These are phyloP conservation scores for Nasonia oneida DNA, from an alignment of 2,888 invertebrate species.

Conservation along the genomic window DNA sequence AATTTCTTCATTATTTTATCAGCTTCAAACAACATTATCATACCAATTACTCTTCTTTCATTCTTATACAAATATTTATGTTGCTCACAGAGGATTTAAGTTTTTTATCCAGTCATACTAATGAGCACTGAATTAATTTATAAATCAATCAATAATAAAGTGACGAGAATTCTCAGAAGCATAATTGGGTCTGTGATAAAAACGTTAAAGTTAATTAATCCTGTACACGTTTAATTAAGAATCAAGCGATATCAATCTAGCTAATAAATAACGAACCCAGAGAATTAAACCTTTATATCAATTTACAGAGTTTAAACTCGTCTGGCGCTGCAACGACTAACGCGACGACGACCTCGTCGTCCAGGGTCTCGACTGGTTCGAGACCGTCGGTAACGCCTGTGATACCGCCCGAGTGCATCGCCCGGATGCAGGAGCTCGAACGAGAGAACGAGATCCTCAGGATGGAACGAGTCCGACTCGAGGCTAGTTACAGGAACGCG, in stretches of 20 bases:
- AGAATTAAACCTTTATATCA: background rate
- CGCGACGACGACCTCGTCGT: slow-evolving; percentile 47
- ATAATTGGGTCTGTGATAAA: background rate
- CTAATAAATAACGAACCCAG: background rate
- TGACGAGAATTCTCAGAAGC: background rate
- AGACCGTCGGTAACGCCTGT: slow-evolving; percentile 33
- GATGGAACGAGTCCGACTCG: slow-evolving; percentile 85
- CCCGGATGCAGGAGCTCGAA: slow-evolving; percentile 84
- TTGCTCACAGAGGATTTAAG: background rate
- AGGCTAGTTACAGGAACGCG: slow-evolving; percentile 80
- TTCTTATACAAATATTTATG: background rate
- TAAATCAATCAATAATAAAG: background rate
- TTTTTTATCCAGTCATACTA: background rate
- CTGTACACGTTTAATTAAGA: background rate
- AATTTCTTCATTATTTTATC: background rate
- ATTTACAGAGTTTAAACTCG: slow-evolving; percentile 44
- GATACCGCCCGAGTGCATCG: slow-evolving; percentile 63
- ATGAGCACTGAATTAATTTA: background rate
- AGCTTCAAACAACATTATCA: background rate
- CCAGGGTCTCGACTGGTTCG: slow-evolving; percentile 58
- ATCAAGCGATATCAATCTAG: background rate
- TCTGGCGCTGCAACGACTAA: slow-evolving; percentile 32
- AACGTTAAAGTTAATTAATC: background rate
- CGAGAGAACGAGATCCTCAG: slow-evolving; percentile 85
- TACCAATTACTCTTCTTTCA: background rate